These are phyloP conservation scores for Brotula barbata DNA, from an alignment of 2,797 vertebrate genomes.

Conservation along the genomic window DNA sequence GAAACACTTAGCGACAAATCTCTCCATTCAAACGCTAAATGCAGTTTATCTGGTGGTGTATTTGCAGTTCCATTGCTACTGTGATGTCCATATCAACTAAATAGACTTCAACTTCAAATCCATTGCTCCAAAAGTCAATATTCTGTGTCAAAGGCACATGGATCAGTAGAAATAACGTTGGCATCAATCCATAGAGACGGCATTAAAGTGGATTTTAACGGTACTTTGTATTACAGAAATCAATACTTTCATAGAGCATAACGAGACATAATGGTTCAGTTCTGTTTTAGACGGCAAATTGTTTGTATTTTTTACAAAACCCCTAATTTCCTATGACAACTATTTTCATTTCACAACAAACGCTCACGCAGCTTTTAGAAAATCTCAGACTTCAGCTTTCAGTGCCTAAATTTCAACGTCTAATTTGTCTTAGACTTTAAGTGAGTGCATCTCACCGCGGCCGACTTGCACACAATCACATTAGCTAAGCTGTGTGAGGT, in stretches of 20 bases:
- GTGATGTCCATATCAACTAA: too few relatives aligned
- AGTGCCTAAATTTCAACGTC: neutral
- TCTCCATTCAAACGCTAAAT: too few relatives aligned
- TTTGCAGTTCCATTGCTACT: too few relatives aligned
- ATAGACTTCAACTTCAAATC: too few relatives aligned
- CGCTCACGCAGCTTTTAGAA: neutral
- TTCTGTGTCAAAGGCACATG: too few relatives aligned
- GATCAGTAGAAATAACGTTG: neutral
- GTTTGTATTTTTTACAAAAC: neutral
- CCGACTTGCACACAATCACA: constrained; percentile 47
- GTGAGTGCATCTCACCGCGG: constrained; percentile 14
- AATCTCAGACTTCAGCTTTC: neutral
- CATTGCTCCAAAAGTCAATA: too few relatives aligned
- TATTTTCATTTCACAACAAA: constrained; percentile 24
- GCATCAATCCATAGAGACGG: neutral
- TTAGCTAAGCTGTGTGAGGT: constrained; percentile 51
- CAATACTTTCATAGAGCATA: neutral
- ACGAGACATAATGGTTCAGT: neutral
- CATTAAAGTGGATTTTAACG: too few relatives aligned
- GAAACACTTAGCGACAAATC: neutral
- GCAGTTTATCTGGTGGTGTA: too few relatives aligned
- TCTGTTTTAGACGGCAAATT: constrained; percentile 8
- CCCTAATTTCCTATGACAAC: neutral
- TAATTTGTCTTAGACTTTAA: constrained; percentile 22
- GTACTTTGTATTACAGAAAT: too few relatives aligned